Percentiles rank a stretch among this genome's conserved stretches.
phyloP scores from a whole-genome alignment of 1,140 invertebrate species.

The Cydia splendana region DNA sequence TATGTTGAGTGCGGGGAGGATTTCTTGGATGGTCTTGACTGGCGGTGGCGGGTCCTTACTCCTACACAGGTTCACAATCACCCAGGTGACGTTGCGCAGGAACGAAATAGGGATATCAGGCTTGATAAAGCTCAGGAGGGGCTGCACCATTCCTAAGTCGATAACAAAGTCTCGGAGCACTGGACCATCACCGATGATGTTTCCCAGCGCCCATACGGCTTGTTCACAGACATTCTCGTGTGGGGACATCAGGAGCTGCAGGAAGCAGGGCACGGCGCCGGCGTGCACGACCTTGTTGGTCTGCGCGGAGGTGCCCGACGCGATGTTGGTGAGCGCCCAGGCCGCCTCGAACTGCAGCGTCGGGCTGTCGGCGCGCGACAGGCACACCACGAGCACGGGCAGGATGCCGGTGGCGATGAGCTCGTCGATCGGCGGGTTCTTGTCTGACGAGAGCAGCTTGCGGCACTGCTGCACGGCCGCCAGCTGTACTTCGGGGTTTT shows the following conservation, averaged over 20 bases:
- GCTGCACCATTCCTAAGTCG: conserved; percentile 92
- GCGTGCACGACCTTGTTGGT: conserved; percentile 97
- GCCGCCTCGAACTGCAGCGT: conserved; percentile 98
- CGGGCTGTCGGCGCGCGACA: conserved; percentile 92
- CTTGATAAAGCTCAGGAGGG: conserved; percentile 94
- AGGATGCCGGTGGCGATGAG: conserved; percentile 96
- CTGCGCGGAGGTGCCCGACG: conserved; percentile 97
- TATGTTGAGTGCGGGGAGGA: conserved; percentile 95
- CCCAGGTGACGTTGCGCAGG: conserved; percentile 98
- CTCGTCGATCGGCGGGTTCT: conserved; percentile 99
- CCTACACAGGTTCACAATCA: conserved; percentile 97
- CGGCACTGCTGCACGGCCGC: conserved; percentile 92
- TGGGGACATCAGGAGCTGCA: conserved; percentile 93
- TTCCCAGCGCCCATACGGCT: conserved; percentile 98
- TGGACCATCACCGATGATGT: conserved; percentile 97
- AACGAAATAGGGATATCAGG: conserved; percentile 96
- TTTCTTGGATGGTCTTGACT: conserved; percentile 92
- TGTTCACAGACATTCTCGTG: conserved; percentile 99
- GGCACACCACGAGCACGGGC: conserved; percentile 94
- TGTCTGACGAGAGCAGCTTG: conserved; percentile 97
- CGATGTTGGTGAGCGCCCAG: conserved; percentile 99
- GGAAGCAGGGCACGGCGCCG: conserved; percentile 96
- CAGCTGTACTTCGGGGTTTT: conserved; percentile 87
- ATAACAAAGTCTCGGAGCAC: conserved; percentile 95
- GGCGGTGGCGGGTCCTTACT: conserved; percentile 97